Base-by-base conservation (phyloP, 2,797 vertebrate genomes). In the Sardinella longiceps region DNA sequence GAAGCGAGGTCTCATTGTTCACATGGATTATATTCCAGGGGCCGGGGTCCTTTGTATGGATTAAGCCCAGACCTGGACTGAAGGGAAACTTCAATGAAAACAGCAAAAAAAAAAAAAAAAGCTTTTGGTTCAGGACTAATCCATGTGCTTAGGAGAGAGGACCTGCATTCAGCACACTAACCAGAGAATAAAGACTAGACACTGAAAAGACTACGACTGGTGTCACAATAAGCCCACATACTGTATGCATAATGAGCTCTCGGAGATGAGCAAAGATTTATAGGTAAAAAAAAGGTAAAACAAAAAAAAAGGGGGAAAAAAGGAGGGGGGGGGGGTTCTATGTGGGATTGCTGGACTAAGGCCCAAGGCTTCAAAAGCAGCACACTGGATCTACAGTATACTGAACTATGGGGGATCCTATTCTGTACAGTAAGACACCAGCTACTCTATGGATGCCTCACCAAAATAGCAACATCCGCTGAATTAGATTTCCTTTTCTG, bases 401-500 rank as follows among this genome's bases (percentile, higher is more conserved):
- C 12, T 33, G 63, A 33, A 18, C 60, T 70, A 70, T 37, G 66
- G 12, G 15, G 5, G 66, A 70, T 5, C 3, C 18, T 33, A 70
- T 5, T 3, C 18, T 33, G 37, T 37, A 20, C 58, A n/a, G 58
- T 37, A 6, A 70, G 30, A 30, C 66, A 37, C 66, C 66, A 20
- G 30, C 25, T 7, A 25, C 25, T 45, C 82, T 77, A 37, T 20
- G 50, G 66, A 70, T 28, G n/a, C 70, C 87, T 85, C 84, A 89
- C 84, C 87, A 88, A 74, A 74, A 74, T 56, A 1, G 18, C 80
- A 85, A 77, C 25, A 30, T 86, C 84, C 80, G 87, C n/a, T 37
- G 83, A 85, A 63, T 87, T 83, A 80, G 56, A 80, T 70, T 85
- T 88, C 82, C 87, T 84, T 84, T 87, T 86, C 87, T 86, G 88